Conservation (phyloP, 2,888 invertebrate genomes). For the Callyntrura guangdongensis region DNA sequence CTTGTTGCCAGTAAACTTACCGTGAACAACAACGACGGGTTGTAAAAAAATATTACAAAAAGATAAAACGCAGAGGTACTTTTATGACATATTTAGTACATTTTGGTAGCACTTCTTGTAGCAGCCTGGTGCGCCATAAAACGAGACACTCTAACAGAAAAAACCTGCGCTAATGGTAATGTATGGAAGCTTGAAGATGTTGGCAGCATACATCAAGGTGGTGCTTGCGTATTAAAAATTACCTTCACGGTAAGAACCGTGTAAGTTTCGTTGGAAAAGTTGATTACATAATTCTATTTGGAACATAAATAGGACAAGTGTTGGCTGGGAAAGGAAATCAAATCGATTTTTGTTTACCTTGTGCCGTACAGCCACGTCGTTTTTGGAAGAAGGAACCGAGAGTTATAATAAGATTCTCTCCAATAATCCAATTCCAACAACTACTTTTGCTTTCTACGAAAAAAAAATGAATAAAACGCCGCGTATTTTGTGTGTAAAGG, state of each 20-base stretch:
- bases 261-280: too few species aligned
- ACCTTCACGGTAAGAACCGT: too few species aligned
- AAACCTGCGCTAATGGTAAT: neutral
- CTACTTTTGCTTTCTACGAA: constrained; percentile 58
- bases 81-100: neutral
- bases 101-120: too few species aligned
- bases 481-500: neutral
- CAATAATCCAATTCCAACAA: neutral
- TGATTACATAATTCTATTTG: too few species aligned
- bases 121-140: too few species aligned
- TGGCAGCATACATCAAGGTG: too few species aligned
- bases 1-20: constrained; percentile 23
- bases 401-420: neutral
- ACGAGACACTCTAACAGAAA: too few species aligned
- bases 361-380: too few species aligned
- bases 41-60: neutral
- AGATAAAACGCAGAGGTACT: neutral
- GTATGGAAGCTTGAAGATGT: neutral
- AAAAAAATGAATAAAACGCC: neutral
- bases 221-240: too few species aligned
- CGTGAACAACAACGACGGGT: neutral
- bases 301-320: too few species aligned
- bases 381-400: constrained; percentile 17
- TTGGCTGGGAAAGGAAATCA: too few species aligned
- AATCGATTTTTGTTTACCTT: too few species aligned